Evolutionary conservation across 2,113 vertebrate genomes (phyloP).

Genomic region (Callaeas wilsoni): DNA sequence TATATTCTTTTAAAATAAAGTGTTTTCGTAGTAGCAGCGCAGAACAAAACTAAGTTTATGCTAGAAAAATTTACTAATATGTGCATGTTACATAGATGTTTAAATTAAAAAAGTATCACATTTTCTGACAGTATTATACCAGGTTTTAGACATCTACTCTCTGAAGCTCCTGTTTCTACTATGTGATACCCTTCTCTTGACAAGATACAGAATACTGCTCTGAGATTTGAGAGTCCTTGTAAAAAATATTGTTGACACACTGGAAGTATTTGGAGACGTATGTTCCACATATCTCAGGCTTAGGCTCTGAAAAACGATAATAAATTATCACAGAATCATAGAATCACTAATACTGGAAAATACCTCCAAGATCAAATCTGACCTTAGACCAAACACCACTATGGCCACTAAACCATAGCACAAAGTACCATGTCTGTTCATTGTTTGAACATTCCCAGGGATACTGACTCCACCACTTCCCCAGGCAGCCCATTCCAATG

Average conservation of each 20-base stretch:
- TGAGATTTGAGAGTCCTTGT: not conserved
- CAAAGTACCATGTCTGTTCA: not conserved
- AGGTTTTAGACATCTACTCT: not conserved
- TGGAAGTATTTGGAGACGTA: not conserved
- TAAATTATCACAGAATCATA: not conserved
- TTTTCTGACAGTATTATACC: not conserved
- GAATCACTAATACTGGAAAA: not conserved
- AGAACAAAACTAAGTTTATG: not conserved
- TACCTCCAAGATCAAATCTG: not conserved
- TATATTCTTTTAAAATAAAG: not conserved
- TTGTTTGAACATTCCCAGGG: not conserved
- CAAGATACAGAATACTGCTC: not conserved
- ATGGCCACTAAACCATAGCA: not conserved
- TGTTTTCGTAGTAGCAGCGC: not conserved
- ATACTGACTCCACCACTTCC: not conserved
- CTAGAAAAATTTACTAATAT: not conserved
- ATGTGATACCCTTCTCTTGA: not conserved
- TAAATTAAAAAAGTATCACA: not conserved
- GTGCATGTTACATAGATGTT: not conserved
- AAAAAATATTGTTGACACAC: not conserved
- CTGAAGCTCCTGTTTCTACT: not conserved
- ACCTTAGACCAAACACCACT: not conserved
- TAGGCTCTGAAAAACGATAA: not conserved
- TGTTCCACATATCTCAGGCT: not conserved
- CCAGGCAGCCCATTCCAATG: not conserved